Conservation (phyloP, 2,113 vertebrate species). For the Lucifuga dentata region DNA sequence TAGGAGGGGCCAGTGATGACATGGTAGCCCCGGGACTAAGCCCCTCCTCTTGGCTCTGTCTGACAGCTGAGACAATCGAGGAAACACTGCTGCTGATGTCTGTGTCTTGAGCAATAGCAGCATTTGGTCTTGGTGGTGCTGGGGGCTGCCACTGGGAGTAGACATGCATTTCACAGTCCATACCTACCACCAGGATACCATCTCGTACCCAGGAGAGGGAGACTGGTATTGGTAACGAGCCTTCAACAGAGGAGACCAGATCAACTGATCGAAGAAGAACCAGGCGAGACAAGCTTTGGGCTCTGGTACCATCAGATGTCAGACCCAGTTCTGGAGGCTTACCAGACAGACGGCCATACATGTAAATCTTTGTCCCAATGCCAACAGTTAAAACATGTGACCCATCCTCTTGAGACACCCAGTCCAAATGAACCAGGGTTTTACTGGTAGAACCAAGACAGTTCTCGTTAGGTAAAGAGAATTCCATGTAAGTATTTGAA, state of each 20-base stretch:
- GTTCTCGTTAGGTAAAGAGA: constrained; percentile 70
- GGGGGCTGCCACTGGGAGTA: constrained; percentile 98
- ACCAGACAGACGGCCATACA: constrained; percentile 92
- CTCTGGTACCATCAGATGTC: constrained; percentile 81
- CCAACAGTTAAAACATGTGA: constrained; percentile 96
- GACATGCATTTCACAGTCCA: constrained; percentile 99
- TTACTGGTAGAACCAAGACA: constrained; percentile 73
- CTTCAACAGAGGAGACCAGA: constrained; percentile 94
- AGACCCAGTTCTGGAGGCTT: constrained; percentile 89
- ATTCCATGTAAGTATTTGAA: constrained; percentile 64
- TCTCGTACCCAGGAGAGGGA: constrained; percentile 98
- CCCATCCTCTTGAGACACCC: constrained; percentile 98
- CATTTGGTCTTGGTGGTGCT: constrained; percentile 74
- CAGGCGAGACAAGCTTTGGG: constrained; percentile 83
- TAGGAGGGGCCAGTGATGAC: constrained; percentile 83
- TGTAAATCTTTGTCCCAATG: constrained; percentile 93
- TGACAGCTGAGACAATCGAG: constrained; percentile 86
- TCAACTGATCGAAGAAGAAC: constrained; percentile 91
- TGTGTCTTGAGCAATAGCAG: constrained; percentile 60
- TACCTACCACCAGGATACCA: constrained; percentile 96
- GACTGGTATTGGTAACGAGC: constrained; percentile 91
- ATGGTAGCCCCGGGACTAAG: constrained; percentile 60
- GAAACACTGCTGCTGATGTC: constrained; percentile 86
- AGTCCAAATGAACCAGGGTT: constrained; percentile 92
- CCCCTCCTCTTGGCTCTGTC: constrained; percentile 85